These are phyloP conservation scores for Beris chalybata DNA, from an alignment of 2,888 invertebrate species.

Conservation along the genomic window DNA sequence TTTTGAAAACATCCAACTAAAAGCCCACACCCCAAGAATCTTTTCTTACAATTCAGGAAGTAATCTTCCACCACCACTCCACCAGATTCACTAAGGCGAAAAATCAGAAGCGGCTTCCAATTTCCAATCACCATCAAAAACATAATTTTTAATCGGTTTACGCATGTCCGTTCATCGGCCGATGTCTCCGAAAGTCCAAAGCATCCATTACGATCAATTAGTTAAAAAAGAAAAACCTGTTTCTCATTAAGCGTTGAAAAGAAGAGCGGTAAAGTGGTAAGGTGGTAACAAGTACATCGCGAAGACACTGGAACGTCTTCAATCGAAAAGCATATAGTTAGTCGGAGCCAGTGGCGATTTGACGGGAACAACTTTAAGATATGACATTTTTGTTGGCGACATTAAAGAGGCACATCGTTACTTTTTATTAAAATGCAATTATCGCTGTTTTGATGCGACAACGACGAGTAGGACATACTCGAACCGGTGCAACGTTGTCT, in stretches of 20 bases:
- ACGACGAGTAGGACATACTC: conserved; percentile 1
- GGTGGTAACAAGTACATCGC: conserved; percentile 14
- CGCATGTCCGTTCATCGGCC: conserved; percentile 20
- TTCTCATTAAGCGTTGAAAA: conserved; percentile 28
- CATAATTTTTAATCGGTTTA: conserved; percentile 33
- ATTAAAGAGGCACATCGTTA: conserved; percentile 31
- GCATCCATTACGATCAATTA: conserved; percentile 35
- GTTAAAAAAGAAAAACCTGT: conserved; percentile 31
- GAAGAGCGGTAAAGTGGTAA: conserved; percentile 5
- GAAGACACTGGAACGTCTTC: too few relatives aligned
- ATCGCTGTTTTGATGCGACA: conserved; percentile 27
- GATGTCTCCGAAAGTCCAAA: conserved; percentile 10
- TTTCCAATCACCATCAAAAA: conserved; percentile 26
- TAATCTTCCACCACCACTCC: too few relatives aligned
- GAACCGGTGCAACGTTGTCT: too few relatives aligned
- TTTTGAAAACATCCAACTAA: too few relatives aligned
- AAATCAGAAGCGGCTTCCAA: conserved; percentile 13
- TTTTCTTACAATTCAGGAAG: too few relatives aligned
- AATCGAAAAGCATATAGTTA: too few relatives aligned
- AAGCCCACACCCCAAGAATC: too few relatives aligned
- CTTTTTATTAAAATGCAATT: conserved; percentile 36
- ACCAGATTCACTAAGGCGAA: too few relatives aligned
- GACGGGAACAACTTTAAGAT: conserved; percentile 24
- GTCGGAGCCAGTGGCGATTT: not conserved
- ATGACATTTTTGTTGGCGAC: conserved; percentile 33